These are phyloP conservation scores for Thaumatotibia leucotreta DNA, from an alignment of 1,140 invertebrate genomes.

Conservation along the genomic window DNA sequence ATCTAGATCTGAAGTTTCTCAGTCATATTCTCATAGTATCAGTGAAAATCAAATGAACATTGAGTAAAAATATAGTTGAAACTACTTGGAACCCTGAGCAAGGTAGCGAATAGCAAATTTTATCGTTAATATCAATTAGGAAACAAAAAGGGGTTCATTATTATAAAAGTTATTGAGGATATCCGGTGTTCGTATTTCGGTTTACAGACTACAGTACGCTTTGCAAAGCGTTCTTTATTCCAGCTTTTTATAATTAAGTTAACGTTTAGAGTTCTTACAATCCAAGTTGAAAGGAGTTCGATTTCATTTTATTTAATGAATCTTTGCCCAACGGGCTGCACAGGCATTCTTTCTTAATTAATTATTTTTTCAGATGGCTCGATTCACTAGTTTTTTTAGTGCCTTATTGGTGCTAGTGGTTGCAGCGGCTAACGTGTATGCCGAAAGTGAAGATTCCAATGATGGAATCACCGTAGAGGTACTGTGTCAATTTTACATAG, in stretches of 20 bases:
- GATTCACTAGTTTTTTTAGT: constrained; percentile 36
- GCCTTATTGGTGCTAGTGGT: constrained; percentile 42
- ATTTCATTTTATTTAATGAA: neutral
- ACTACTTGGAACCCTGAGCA: constrained; percentile 3
- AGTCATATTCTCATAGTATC: constrained; percentile 25
- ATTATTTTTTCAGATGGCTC: constrained; percentile 60
- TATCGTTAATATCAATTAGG: neutral
- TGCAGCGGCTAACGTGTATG: constrained; percentile 26
- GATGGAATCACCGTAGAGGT: constrained; percentile 63
- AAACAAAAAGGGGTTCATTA: neutral
- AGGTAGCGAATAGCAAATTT: constrained; percentile 12
- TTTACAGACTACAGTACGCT: constrained; percentile 8
- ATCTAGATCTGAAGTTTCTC: constrained; percentile 15
- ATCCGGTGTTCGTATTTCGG: constrained; percentile 32
- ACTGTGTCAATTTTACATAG: neutral
- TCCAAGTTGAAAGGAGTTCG: neutral
- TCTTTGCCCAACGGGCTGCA: neutral
- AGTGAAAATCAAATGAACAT: constrained; percentile 19
- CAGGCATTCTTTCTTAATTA: neutral
- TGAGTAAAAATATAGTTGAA: neutral
- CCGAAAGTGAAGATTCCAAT: constrained; percentile 42
- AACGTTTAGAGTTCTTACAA: constrained; percentile 17
- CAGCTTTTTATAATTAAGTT: constrained; percentile 45
- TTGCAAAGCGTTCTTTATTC: neutral
- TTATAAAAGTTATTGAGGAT: constrained; percentile 49